Evolutionary conservation across 1,140 invertebrate species (phyloP), one percentile per base, ranked within the genome.

Genomic region (Cataglyphis hispanica): DNA sequence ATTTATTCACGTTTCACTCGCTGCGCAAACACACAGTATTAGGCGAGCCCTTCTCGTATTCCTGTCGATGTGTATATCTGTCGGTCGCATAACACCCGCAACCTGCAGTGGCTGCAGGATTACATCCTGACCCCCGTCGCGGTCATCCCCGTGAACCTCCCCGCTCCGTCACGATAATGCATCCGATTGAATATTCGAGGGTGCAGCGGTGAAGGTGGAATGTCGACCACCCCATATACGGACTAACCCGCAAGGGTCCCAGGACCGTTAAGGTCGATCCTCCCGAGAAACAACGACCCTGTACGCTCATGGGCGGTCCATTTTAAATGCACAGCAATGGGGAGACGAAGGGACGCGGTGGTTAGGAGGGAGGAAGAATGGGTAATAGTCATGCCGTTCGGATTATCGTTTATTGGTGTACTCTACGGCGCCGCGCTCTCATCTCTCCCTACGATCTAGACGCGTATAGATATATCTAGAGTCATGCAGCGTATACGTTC

Each of bases 371-470:
- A 66, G 31, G 75, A 31, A 22, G 34, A 27, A 46, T 27, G 61
- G 46, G 46, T 50, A 16, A 16, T 25, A 89, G 63, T 89, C 88
- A 60, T 81, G 80, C 50, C 58, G 80, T 63, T 53, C 31, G 84
- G 90, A 91, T 91, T 91, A 91, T 86, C 90, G 85, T 90, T 89
- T 90, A 91, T 91, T 87, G 83, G 87, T 77, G 66, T 67, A 74
- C 85, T 90, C 83, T 53, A 58, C 84, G 64, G 37, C 50, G 25
- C 43, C 84, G 34, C 70, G 34, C 70, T 76, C 50, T 80, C 69
- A 83, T 87, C 60, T 78, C 58, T 64, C 64, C 56, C 85, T 70
- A 56, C 78, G 78, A 83, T 83, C 78, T 83, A 83, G 78, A 69
- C 64, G 67, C 67, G 67, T 74, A 74, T 61, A 80, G 69, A 81